Base-by-base conservation (phyloP, 2,113 vertebrate genomes). In the Ceuthmochares aereus region DNA sequence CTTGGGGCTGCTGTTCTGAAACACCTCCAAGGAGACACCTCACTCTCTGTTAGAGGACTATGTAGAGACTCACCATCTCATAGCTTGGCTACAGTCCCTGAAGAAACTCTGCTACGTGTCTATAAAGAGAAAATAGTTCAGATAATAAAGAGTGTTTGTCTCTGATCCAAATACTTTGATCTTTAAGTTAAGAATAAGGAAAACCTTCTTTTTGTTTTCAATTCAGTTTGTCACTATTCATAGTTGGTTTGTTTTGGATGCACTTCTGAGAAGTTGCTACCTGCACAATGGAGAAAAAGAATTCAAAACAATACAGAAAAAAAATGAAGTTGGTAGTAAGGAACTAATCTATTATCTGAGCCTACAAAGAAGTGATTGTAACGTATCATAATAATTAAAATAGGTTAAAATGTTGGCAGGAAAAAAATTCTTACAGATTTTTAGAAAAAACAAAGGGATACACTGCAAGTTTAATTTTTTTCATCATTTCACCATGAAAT, bases 201-300 rank as follows among this genome's bases (percentile, higher is more conserved):
- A 74, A 52, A 80, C 10, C 30, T 63, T 69, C 42, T 70, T 56
- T 75, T 72, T 77, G 56, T 84, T 87, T 94, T 75, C 68, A 21
- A 4, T 77, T 85, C 68, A 32, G 26, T 66, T 92, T 3, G 2
- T 56, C 42, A 5, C 47, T 84, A 43, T 81, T 92, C 68, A 72
- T 67, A 0, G 0, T 74, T 40, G 40, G 79, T 83, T 92, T 90
- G 34, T 76, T 93, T 95, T 96, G 92, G 95, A 95, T 67, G 30
- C 27, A 37, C 64, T 81, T 93, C 93, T 95, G 80, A 96, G 88
- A 77, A 86, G 25, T 47, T 75, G 23, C 34, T 90, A 87, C 80
- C 83, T 89, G 62, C 34, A 60, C n/a, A 86, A 51, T 23, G 30
- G n/a, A 23, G 25, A 78, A 86, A 86, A 70, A 75, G 43, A 52